Conservation (phyloP, 2,113 vertebrate species). For the Prochilodus magdalenae region DNA sequence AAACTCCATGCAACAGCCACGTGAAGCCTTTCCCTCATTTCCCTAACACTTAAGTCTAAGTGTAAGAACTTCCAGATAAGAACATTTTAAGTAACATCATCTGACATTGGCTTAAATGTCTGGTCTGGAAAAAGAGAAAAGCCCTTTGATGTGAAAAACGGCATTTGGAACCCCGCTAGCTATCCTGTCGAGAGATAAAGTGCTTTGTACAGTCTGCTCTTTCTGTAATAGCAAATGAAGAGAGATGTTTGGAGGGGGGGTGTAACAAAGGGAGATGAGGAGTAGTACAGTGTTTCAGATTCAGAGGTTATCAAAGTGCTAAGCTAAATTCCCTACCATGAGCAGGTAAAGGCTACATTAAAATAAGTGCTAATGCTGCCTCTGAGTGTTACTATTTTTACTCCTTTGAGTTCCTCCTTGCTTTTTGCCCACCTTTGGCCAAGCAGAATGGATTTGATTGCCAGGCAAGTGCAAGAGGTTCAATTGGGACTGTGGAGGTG, state of each 20-base stretch:
- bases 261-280: slow-evolving; percentile 23
- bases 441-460: slow-evolving; percentile 9
- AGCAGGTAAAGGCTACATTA: slow-evolving; percentile 6
- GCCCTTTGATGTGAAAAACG: slow-evolving; percentile 52
- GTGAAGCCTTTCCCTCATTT: slow-evolving; percentile 37
- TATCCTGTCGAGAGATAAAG: slow-evolving; percentile 37
- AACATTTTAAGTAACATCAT: slow-evolving; percentile 53
- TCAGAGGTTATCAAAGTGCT: slow-evolving; percentile 21
- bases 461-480: not conserved
- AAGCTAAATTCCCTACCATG: slow-evolving; percentile 39
- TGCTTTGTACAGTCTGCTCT: slow-evolving; percentile 19
- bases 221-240: slow-evolving; percentile 30
- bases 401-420: not conserved
- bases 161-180: slow-evolving; percentile 25
- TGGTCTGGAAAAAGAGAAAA: slow-evolving; percentile 40
- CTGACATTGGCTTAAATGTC: slow-evolving; percentile 49
- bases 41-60: slow-evolving; percentile 25
- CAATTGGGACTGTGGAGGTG: not conserved
- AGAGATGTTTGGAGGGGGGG: not conserved
- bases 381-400: slow-evolving; percentile 2
- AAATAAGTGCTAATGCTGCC: not conserved
- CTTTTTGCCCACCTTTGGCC: not conserved
- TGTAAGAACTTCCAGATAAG: slow-evolving; percentile 51
- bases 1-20: slow-evolving; percentile 17
- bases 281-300: slow-evolving; percentile 43